Evolutionary conservation across 2,113 vertebrate genomes (phyloP), one percentile per base, ranked within the genome.

Genomic region (Heterotis niloticus): DNA sequence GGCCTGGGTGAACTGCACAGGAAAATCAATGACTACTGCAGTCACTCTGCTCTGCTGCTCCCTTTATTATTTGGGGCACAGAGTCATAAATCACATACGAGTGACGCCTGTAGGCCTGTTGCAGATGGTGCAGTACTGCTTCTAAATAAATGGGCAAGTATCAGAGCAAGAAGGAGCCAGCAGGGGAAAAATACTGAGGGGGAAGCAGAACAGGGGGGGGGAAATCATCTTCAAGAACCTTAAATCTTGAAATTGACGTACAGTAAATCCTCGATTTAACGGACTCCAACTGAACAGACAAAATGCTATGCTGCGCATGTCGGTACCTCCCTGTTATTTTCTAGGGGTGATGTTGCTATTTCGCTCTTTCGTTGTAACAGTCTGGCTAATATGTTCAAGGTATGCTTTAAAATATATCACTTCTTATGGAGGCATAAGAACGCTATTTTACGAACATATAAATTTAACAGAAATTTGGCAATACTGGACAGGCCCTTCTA

Each of bases 21-120:
- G 73, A 74, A 80, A 80, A 83, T 83, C 83, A 73, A 54, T 77
- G 64, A 79, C 80, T 60, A 79, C 77, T 75, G 78, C 75, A 16
- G 56, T 72, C 79, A 76, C 64, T 80, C 81, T 78, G 81, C 79
- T 82, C 81, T 80, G 83, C 70, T 82, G 78, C 70, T 44, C 77
- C 79, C 81, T 83, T 82, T 82, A 81, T 83, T 81, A 84, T 82
- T 84, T 82, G 72, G 79, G 62, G 51, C 68, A 75, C 20, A 73
- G 79, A 80, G 82, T 83, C 82, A 84, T 86, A 83, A 86, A 86
- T 86, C 83, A 84, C 73, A n/a, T 51, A 65, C 64, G 78, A 81
- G 82, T 78, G 79, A 84, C 75, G 85, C 82, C 85, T 82, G 54
- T 79, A 81, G 85, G 83, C 82, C 78, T 73, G 65, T 78, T 75